Percentiles rank a stretch among this genome's conserved stretches.
phyloP scores from a whole-genome alignment of 2,113 vertebrate species.

The Martes martes region DNA sequence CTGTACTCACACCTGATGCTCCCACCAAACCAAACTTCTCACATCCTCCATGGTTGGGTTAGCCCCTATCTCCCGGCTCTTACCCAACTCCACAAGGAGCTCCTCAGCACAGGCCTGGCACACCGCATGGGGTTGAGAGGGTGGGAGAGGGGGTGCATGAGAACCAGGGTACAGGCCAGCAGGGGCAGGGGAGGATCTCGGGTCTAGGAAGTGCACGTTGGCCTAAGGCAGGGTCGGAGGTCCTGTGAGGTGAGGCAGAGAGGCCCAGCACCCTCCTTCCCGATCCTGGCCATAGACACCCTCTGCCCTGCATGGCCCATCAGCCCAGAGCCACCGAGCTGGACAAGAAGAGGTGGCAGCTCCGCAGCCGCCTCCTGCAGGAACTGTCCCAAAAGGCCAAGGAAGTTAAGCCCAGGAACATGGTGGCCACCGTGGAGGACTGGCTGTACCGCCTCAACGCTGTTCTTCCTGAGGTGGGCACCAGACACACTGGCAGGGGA shows the following conservation, averaged over 20 bases:
- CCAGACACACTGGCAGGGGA: accelerated
- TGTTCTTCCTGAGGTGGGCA: constrained; percentile 66
- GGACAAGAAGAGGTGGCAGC: constrained; percentile 72
- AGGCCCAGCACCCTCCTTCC: not conserved
- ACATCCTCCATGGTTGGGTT: not conserved
- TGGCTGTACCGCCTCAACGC: constrained; percentile 67
- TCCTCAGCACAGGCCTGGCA: not conserved
- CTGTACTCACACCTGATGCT: accelerated
- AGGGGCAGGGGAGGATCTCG: too few relatives aligned
- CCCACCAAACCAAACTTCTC: not conserved
- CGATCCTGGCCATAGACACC: constrained; percentile 52
- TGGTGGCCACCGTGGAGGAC: constrained; percentile 65
- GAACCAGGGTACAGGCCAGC: not conserved
- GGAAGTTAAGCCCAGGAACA: not conserved
- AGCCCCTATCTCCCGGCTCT: not conserved
- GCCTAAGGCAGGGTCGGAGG: too few relatives aligned
- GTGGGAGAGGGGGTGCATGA: not conserved
- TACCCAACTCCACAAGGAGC: not conserved
- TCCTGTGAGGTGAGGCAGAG: not conserved
- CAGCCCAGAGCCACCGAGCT: constrained; percentile 52
- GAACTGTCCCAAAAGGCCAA: not conserved
- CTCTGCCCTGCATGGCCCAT: constrained; percentile 40
- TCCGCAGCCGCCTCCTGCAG: constrained; percentile 59
- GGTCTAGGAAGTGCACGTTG: not conserved
- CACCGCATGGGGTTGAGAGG: not conserved